Evolutionary conservation across 2,113 vertebrate species (phyloP).

Genomic region (Larimichthys crocea): DNA sequence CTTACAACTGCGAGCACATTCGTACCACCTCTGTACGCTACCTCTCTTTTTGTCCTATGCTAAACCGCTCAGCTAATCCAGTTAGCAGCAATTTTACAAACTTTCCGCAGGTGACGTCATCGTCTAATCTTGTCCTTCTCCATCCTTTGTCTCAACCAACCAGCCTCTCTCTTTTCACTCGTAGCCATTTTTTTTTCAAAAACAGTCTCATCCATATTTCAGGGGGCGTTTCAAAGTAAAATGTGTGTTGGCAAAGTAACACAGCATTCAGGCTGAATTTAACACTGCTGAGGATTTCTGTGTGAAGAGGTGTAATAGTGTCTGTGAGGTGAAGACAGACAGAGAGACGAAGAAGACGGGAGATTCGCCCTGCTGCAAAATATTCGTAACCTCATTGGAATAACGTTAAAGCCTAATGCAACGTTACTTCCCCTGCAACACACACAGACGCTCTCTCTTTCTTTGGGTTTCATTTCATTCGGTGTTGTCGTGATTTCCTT

Average conservation of each 20-base stretch:
- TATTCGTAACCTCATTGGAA: conserved; percentile 48
- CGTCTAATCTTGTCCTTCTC: background rate
- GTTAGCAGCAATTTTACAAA: conserved; percentile 13
- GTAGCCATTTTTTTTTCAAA: conserved; percentile 58
- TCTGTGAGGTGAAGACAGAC: background rate
- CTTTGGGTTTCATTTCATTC: background rate
- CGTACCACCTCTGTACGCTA: background rate
- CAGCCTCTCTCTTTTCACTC: background rate
- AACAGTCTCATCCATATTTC: conserved; percentile 75
- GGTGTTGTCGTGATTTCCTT: background rate
- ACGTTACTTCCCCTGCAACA: conserved; percentile 28
- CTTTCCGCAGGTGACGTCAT: conserved; percentile 10
- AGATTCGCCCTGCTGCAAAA: conserved; percentile 44
- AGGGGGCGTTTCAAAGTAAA: conserved; percentile 68
- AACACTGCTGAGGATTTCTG: conserved; percentile 59
- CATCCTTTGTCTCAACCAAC: background rate
- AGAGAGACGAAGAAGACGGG: background rate
- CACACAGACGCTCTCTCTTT: background rate
- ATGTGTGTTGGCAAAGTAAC: conserved; percentile 67
- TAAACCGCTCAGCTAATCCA: conserved; percentile 28
- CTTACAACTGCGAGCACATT: background rate
- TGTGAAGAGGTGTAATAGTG: conserved; percentile 5
- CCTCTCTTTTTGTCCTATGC: background rate
- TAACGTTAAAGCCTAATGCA: conserved; percentile 48
- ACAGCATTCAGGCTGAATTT: conserved; percentile 72